These are phyloP conservation scores for Rana temporaria DNA, from an alignment of 2,113 vertebrate species.

Conservation along the genomic window DNA sequence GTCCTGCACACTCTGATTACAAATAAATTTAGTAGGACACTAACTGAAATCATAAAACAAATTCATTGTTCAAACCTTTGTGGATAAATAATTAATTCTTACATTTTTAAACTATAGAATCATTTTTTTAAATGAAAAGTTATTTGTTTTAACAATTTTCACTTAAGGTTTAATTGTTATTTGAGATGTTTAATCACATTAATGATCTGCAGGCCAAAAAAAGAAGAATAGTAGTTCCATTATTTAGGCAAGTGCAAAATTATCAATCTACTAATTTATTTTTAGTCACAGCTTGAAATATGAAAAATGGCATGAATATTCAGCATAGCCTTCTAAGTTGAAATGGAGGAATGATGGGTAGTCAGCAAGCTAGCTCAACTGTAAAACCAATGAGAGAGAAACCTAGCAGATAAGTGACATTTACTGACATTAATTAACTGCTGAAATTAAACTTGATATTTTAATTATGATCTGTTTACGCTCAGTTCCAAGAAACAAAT, in stretches of 20 bases:
- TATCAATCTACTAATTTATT: conserved; percentile 36
- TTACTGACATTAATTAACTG: conserved; percentile 87
- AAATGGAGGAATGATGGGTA: conserved; percentile 67
- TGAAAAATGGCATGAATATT: conserved; percentile 50
- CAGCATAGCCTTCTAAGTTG: conserved; percentile 10
- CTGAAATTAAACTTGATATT: conserved; percentile 88
- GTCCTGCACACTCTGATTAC: background rate
- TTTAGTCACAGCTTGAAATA: conserved; percentile 46
- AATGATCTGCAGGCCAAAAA: conserved; percentile 20
- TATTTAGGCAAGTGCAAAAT: conserved; percentile 24
- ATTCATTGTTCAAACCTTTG: too few relatives aligned
- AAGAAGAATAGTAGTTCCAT: background rate
- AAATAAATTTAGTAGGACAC: background rate
- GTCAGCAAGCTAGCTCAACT: conserved; percentile 75
- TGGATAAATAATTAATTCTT: background rate
- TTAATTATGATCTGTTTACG: conserved; percentile 86
- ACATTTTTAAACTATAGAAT: background rate
- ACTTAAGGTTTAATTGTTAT: conserved; percentile 29
- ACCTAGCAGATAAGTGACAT: conserved; percentile 82
- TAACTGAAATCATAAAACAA: too few relatives aligned
- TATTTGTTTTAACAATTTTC: conserved; percentile 13
- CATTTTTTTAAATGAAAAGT: background rate
- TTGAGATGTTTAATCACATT: conserved; percentile 36
- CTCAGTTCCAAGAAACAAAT: conserved; percentile 77
- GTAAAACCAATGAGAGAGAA: conserved; percentile 76